Conservation (phyloP, 92 coral and sea anemone species). For the Zoanthus sansibaricus region DNA sequence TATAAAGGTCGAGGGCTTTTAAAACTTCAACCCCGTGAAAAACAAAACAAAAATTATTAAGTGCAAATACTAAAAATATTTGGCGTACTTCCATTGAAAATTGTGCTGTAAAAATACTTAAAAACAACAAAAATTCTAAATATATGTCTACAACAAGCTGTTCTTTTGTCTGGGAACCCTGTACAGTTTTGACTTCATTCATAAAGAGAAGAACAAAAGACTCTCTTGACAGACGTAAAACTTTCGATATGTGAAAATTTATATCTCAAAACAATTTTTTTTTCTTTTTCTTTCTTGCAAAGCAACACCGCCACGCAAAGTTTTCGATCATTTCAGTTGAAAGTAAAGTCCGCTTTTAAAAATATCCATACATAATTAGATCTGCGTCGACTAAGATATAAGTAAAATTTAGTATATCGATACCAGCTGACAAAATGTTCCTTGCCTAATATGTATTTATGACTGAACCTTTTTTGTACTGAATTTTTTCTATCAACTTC, state of each 20-base stretch:
- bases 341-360: not conserved
- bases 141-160: not conserved
- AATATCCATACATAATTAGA: not conserved
- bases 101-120: not conserved
- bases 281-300: too few species aligned
- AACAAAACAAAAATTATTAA: not conserved
- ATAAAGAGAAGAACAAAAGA: not conserved
- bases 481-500: not conserved
- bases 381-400: not conserved
- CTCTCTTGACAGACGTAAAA: not conserved
- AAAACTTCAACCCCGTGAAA: conserved; percentile 13
- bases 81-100: not conserved
- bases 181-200: not conserved
- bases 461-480: not conserved
- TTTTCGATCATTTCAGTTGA: too few species aligned
- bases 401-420: not conserved
- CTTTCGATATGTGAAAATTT: not conserved
- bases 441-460: conserved; percentile 12
- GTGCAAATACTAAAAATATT: not conserved
- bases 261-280: too few species aligned
- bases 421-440: not conserved
- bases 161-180: not conserved
- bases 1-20: conserved; percentile 5
- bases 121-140: not conserved
- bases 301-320: too few species aligned